Evolutionary conservation across 2,888 invertebrate genomes (phyloP), one percentile per base, ranked within the genome.

Genomic region (Ichneumon xanthorius): DNA sequence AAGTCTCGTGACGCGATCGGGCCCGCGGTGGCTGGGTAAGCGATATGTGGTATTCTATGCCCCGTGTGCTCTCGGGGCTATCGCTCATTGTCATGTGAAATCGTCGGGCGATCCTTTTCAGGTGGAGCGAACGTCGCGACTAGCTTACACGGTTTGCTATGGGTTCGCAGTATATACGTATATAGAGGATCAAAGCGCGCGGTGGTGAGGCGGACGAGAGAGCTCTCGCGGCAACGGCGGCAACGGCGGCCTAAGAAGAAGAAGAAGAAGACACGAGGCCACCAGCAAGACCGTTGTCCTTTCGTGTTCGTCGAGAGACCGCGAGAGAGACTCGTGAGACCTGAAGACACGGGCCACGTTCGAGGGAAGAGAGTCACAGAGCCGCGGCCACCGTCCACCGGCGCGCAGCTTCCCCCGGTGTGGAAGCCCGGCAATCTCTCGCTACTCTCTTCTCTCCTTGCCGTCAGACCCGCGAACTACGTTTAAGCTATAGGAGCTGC

Each of bases 271-370:
- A 86, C 85, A 77, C 71, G 85, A 68, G 85, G 85, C 85, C 85
- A 86, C 85, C 85, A 53, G 82, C 82, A 83, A 70, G 85, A 86
- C 73, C 86, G 77, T 83, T 86, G 82, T 86, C 77, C 80, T 68
- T 75, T 83, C 86, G 82, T 83, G 86, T 83, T 86, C 82, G 7
- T 72, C 82, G 82, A 37, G 58, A 63, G 53, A 76, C 58, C 68
- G 50, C 26, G 55, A 73, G 50, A 55, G 65, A 75, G 85, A 82
- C 80, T 83, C 82, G 77, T 67, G 82, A 80, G 82, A 83, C 48
- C 53, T 53, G 70, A 50, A 63, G 37, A 48, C 68, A 53, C 72
- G 53, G 71, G 71, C 71, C 61, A 71, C 61, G 30, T 68, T 78
- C 78, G 70, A 58, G 30, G 7, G 14, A 48, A n/a, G 45, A 53